Percentiles rank a stretch among this genome's conserved stretches.
Evolutionary conservation across 2,113 vertebrate species (phyloP).

Genomic region (Oncorhynchus keta): DNA sequence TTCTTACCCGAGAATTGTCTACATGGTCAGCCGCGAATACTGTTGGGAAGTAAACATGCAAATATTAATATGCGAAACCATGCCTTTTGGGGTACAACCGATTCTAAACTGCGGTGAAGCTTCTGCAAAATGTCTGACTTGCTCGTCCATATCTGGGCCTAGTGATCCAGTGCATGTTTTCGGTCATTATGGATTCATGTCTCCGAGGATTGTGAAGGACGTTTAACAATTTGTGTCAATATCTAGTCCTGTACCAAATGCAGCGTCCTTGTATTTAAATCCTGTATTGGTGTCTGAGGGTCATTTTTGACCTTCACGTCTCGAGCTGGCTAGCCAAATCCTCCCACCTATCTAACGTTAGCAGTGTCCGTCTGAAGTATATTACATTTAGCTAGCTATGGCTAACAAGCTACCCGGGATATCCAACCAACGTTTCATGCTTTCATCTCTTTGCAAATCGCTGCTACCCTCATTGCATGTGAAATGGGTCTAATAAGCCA

Average conservation of each 20-base stretch:
- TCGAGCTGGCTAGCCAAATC: conserved; percentile 50
- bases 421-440: not conserved
- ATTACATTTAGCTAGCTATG: not conserved
- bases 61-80: not conserved
- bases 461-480: too few relatives aligned
- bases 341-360: conserved; percentile 11
- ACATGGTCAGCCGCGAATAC: not conserved
- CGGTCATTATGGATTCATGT: not conserved
- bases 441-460: not conserved
- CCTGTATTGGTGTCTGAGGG: conserved; percentile 7
- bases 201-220: not conserved
- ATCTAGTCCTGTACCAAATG: not conserved
- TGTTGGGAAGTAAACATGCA: not conserved
- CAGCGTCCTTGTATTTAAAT: not conserved
- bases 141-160: conserved; percentile 19
- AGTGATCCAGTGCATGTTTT: not conserved
- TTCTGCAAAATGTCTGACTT: conserved; percentile 60
- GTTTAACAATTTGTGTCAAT: not conserved
- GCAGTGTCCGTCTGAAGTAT: not conserved
- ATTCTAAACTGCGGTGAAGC: not conserved
- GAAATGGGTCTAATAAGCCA: too few relatives aligned
- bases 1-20: not conserved
- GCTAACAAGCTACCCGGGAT: not conserved
- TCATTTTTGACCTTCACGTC: conserved; percentile 67
- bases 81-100: not conserved